Conservation (phyloP, 2,888 invertebrate species). For the Tortricodes alternella region DNA sequence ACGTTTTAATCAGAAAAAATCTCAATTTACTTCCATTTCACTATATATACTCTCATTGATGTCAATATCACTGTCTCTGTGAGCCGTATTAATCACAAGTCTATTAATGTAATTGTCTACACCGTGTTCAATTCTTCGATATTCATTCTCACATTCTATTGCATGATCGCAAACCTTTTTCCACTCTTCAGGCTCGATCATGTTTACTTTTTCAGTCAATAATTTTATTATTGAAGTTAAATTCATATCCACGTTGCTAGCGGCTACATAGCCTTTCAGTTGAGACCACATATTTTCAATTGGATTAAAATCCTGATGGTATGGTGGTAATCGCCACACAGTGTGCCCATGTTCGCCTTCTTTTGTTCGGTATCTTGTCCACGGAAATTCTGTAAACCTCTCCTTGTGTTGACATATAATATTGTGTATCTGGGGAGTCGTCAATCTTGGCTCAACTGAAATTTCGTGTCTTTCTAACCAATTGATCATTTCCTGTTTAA, state of each 20-base stretch:
- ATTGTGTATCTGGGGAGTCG: neutral
- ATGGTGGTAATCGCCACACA: slow-evolving; percentile 18
- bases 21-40: slow-evolving; percentile 10
- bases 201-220: neutral
- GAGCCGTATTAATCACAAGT: slow-evolving; percentile 23
- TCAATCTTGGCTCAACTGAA: neutral
- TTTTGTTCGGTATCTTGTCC: too few relatives aligned
- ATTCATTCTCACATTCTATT: too few relatives aligned
- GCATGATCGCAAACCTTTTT: too few relatives aligned
- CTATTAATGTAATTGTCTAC: slow-evolving; percentile 16
- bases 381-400: slow-evolving; percentile 7
- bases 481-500: neutral
- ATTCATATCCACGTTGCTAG: slow-evolving; percentile 21
- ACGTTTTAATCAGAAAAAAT: neutral
- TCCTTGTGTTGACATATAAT: neutral
- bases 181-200: too few relatives aligned
- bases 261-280: slow-evolving; percentile 22
- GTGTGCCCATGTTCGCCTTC: slow-evolving; percentile 27
- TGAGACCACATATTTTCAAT: slow-evolving; percentile 29
- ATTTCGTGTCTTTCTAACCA: neutral
- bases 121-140: slow-evolving; percentile 14
- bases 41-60: slow-evolving; percentile 18
- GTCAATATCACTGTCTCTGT: slow-evolving; percentile 23
- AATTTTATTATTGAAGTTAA: neutral
- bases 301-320: slow-evolving; percentile 22